These are phyloP conservation scores for Psettodes erumei DNA, from an alignment of 2,113 vertebrate genomes.

Conservation along the genomic window DNA sequence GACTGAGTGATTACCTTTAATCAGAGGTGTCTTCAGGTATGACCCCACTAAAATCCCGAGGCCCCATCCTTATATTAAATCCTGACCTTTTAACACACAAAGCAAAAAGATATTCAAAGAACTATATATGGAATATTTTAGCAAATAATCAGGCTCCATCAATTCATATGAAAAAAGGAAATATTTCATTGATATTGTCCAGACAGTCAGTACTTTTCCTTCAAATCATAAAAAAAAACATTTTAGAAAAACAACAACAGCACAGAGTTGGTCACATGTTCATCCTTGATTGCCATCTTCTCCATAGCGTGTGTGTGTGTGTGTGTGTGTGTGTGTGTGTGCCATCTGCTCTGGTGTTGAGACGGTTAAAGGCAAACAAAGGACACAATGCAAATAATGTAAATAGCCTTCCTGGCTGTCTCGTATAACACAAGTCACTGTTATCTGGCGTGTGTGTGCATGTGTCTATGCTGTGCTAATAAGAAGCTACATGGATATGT, in stretches of 20 bases:
- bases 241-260: no score
- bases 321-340: constrained; percentile 20
- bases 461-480: constrained; percentile 75
- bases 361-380: constrained; percentile 79
- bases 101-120: no score
- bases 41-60: neutral
- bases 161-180: no score
- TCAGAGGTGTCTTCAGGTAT: neutral
- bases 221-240: no score
- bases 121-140: no score
- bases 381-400: constrained; percentile 76
- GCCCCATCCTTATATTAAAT: no score
- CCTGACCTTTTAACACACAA: no score
- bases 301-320: neutral
- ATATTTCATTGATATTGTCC: neutral
- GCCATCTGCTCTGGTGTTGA: constrained; percentile 74
- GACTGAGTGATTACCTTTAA: neutral
- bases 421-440: constrained; percentile 70
- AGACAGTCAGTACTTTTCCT: neutral
- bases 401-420: constrained; percentile 72
- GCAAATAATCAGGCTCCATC: no score
- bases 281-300: constrained; percentile 39
- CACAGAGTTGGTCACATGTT: constrained; percentile 18
- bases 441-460: constrained; percentile 50
- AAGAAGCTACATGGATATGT: constrained; percentile 80